These are phyloP conservation scores for Endomychus coccineus DNA, from an alignment of 2,888 invertebrate genomes.

Conservation along the genomic window DNA sequence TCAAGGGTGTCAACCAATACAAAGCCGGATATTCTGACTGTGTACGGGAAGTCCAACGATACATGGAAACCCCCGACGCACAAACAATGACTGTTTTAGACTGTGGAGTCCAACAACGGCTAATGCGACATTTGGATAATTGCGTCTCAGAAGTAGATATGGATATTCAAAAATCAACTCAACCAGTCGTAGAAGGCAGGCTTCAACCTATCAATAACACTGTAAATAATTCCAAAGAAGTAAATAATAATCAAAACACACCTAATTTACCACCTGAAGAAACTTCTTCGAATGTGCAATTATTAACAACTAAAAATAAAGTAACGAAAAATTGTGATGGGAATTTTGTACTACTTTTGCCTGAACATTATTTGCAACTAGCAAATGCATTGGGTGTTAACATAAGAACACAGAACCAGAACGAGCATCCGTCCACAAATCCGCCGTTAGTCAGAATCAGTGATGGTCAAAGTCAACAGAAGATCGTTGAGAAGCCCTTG, in stretches of 20 bases:
- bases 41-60: constrained; percentile 54
- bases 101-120: constrained; percentile 51
- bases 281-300: neutral
- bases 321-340: constrained; percentile 46
- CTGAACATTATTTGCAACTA: constrained; percentile 55
- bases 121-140: constrained; percentile 53
- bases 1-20: constrained; percentile 54
- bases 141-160: constrained; percentile 56
- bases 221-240: constrained; percentile 20
- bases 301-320: constrained; percentile 29
- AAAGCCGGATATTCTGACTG: constrained; percentile 61
- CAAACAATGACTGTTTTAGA: constrained; percentile 53
- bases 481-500: constrained; percentile 47
- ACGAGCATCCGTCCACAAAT: constrained; percentile 1
- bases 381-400: constrained; percentile 48
- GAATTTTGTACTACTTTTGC: constrained; percentile 54
- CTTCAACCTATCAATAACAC: constrained; percentile 38
- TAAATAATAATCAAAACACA: constrained; percentile 45
- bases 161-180: constrained; percentile 38
- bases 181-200: constrained; percentile 24
- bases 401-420: constrained; percentile 26
- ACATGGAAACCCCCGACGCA: constrained; percentile 55
- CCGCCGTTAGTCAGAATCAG: constrained; percentile 17
- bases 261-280: constrained; percentile 4
- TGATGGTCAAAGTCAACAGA: constrained; percentile 23